Conservation (phyloP, 1,140 invertebrate genomes). For the Drosophila sechellia region DNA sequence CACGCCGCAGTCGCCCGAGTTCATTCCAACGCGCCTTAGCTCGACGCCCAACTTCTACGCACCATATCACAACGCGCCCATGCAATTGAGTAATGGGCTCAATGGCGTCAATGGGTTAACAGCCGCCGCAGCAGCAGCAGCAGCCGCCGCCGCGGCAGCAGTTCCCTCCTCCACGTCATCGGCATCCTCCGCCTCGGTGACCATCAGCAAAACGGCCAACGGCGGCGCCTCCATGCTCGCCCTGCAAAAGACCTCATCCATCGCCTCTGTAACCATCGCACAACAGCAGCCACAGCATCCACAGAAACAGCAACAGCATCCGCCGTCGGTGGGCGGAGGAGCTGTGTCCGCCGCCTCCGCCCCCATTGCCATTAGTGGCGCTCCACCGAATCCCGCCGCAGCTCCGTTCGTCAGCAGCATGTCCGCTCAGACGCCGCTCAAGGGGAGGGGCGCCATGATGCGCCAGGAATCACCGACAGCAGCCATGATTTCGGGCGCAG, state of each 20-base stretch:
- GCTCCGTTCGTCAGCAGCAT: slow-evolving; percentile 69
- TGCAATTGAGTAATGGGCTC: slow-evolving; percentile 74
- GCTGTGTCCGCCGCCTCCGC: slow-evolving; percentile 48
- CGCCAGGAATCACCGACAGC: slow-evolving; percentile 77
- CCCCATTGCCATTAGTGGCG: slow-evolving; percentile 67
- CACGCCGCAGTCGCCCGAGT: slow-evolving; percentile 85
- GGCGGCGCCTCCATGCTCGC: slow-evolving; percentile 71
- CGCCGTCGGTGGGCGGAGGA: slow-evolving; percentile 37
- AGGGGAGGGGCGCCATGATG: slow-evolving; percentile 65
- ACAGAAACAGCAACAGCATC: slow-evolving; percentile 60
- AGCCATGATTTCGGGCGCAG: slow-evolving; percentile 48
- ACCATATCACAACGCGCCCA: slow-evolving; percentile 73
- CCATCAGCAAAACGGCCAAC: slow-evolving; percentile 65
- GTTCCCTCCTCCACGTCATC: slow-evolving; percentile 50
- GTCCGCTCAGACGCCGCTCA: slow-evolving; percentile 73
- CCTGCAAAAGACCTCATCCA: slow-evolving; percentile 68
- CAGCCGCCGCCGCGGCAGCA: slow-evolving; percentile 31
- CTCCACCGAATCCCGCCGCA: slow-evolving; percentile 69
- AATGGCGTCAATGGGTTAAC: slow-evolving; percentile 80
- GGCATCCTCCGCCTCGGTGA: slow-evolving; percentile 47
- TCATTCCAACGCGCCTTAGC: slow-evolving; percentile 84
- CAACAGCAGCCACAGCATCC: slow-evolving; percentile 66
- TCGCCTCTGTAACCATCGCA: slow-evolving; percentile 62
- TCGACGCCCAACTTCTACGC: slow-evolving; percentile 82
- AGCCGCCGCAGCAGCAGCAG: slow-evolving; percentile 58